These are phyloP conservation scores for Tolypeutes matacus DNA, from an alignment of 2,797 vertebrate species.

Conservation along the genomic window DNA sequence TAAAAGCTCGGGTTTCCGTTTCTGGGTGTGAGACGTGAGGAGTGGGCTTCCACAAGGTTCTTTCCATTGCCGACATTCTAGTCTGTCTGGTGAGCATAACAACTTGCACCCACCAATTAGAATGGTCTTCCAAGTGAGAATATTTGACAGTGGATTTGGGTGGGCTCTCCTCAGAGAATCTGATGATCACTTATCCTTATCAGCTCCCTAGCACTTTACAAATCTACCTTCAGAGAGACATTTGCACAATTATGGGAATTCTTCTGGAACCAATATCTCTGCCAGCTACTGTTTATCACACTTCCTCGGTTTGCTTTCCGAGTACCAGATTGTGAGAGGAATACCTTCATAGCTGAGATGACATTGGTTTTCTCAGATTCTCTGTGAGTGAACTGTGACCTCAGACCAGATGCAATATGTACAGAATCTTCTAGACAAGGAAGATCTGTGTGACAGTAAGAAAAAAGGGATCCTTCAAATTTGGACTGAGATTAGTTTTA, in stretches of 20 bases:
- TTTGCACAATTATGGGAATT: constrained; percentile 41
- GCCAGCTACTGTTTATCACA: constrained; percentile 73
- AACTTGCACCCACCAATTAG: not conserved
- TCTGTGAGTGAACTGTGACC: not conserved
- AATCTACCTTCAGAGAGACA: constrained; percentile 17
- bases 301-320: constrained; percentile 41
- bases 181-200: not conserved
- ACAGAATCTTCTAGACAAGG: constrained; percentile 10
- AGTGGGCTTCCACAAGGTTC: not conserved
- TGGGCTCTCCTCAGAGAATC: not conserved
- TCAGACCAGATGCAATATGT: not conserved
- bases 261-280: constrained; percentile 20
- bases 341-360: constrained; percentile 60
- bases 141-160: not conserved
- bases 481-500: constrained; percentile 27
- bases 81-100: not conserved
- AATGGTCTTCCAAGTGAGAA: constrained; percentile 10
- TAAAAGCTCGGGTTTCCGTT: not conserved
- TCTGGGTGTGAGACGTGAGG: not conserved
- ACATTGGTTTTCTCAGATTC: constrained; percentile 37
- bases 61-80: not conserved
- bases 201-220: not conserved
- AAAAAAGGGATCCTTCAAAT: not conserved
- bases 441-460: not conserved
- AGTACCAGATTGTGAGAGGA: constrained; percentile 63